These are phyloP conservation scores for Oncorhynchus tshawytscha DNA, from an alignment of 2,113 vertebrate genomes.

Conservation along the genomic window DNA sequence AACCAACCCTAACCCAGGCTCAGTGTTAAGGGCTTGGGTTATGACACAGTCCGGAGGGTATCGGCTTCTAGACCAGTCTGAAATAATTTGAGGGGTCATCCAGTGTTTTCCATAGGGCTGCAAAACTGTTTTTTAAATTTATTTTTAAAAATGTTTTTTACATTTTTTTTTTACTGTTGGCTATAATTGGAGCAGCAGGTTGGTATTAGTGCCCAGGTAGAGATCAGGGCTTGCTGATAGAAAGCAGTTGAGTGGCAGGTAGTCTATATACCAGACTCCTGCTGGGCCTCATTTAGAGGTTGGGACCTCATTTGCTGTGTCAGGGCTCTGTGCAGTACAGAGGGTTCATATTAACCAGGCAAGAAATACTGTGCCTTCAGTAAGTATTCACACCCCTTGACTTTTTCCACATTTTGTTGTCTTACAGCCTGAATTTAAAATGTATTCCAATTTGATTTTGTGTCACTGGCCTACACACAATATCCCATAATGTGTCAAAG, in stretches of 20 bases:
- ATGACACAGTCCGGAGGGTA: slow-evolving; percentile 31
- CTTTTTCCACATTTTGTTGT: no score
- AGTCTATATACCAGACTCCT: slow-evolving; percentile 35
- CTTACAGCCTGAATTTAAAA: no score
- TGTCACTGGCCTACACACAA: no score
- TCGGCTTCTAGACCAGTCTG: slow-evolving; percentile 46
- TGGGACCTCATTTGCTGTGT: slow-evolving; percentile 62
- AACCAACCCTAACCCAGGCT: slow-evolving; percentile 21
- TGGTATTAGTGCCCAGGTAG: slow-evolving; percentile 42
- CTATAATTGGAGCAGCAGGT: slow-evolving; percentile 55
- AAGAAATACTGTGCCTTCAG: slow-evolving; percentile 15
- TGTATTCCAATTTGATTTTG: no score
- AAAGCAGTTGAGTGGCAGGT: slow-evolving; percentile 60
- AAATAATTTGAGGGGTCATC: slow-evolving; percentile 58
- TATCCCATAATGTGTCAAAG: no score
- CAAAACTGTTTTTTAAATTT: slow-evolving; percentile 43
- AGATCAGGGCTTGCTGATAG: slow-evolving; percentile 47
- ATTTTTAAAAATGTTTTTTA: no score
- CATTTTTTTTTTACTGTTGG: slow-evolving; percentile 41
- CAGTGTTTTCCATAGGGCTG: slow-evolving; percentile 53
- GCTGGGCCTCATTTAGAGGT: slow-evolving; percentile 58
- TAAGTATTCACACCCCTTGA: no score
- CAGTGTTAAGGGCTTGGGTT: slow-evolving; percentile 38
- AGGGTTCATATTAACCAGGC: slow-evolving; percentile 48
- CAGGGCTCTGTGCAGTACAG: slow-evolving; percentile 45